Percentiles rank a stretch among this genome's conserved stretches.
Evolutionary conservation across 2,113 vertebrate species (phyloP).

Genomic region (Thomomys bottae): DNA sequence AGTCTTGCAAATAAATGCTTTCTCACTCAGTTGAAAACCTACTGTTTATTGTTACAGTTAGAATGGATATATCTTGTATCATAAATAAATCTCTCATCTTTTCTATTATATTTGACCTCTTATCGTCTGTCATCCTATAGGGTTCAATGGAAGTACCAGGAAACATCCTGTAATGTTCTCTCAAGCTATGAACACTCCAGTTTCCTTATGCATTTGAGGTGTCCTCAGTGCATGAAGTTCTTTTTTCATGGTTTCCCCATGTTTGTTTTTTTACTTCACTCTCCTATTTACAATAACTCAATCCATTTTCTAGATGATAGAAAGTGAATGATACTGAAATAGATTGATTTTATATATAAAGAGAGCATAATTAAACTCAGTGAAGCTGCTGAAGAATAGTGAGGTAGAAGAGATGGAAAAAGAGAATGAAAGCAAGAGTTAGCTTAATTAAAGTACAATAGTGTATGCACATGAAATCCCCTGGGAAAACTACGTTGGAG

Average conservation of each 20-base stretch:
- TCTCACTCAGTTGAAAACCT: background rate
- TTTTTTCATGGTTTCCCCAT: fast-evolving
- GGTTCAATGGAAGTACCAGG: background rate
- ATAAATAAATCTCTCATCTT: slow-evolving; percentile 7
- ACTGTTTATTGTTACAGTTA: background rate
- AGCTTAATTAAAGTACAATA: no score
- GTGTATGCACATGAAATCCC: no score
- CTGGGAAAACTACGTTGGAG: no score
- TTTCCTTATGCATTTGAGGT: fast-evolving
- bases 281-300: background rate
- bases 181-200: fast-evolving
- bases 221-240: background rate
- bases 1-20: background rate
- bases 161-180: background rate
- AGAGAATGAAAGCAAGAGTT: no score
- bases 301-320: background rate
- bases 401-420: no score
- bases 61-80: background rate
- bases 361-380: no score
- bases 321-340: no score
- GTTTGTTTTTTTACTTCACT: slow-evolving; percentile 31
- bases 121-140: background rate
- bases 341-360: no score
- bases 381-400: no score
- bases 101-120: background rate